Percentiles rank a stretch among this genome's conserved stretches.
phyloP scores from a whole-genome alignment of 2,888 invertebrate genomes.

The Petrolisthes manimaculis region DNA sequence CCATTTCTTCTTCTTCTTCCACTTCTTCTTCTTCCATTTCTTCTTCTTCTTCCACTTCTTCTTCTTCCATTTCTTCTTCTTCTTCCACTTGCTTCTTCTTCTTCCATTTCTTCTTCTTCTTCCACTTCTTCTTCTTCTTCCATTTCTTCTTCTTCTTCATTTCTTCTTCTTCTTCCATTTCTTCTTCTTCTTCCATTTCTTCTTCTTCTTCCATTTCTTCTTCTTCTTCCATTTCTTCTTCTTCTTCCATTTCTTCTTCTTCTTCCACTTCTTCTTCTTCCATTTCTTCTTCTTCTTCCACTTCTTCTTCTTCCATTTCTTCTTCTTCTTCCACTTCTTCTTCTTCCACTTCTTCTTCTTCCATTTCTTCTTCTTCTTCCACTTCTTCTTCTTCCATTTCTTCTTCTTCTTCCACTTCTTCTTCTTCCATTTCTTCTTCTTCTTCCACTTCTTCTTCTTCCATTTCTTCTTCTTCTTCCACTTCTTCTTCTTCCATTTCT shows the following conservation, averaged over 20 bases:
- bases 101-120: too few species aligned
- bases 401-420: not conserved
- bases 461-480: not conserved
- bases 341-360: not conserved
- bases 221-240: not conserved
- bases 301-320: not conserved
- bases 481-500: not conserved
- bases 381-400: not conserved
- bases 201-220: not conserved
- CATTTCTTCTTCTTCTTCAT: not conserved
- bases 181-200: not conserved
- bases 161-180: not conserved
- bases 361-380: not conserved
- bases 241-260: not conserved
- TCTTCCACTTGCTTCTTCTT: not conserved
- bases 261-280: not conserved
- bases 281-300: not conserved
- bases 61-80: not conserved
- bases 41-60: not conserved
- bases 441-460: not conserved
- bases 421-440: not conserved
- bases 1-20: not conserved
- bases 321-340: not conserved
- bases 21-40: not conserved
- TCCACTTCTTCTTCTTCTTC: not conserved